phyloP scores from a whole-genome alignment of 2,113 vertebrate species.

The Hemicordylus capensis region DNA sequence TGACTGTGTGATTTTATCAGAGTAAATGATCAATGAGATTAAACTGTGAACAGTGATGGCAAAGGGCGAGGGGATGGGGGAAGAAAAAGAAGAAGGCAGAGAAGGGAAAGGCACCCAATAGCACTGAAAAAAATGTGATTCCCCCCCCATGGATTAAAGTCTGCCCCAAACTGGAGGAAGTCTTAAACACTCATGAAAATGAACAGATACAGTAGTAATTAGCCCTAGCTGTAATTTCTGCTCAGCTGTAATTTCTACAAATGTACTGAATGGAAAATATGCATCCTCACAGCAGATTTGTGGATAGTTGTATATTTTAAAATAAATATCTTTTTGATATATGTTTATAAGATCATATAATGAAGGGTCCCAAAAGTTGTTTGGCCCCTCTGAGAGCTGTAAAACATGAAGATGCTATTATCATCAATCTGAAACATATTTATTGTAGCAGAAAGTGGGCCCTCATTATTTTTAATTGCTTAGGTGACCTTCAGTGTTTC shows the following conservation, averaged over 20 bases:
- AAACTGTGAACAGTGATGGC: not conserved
- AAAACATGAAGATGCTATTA: not conserved
- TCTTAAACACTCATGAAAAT: not conserved
- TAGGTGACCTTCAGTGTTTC: not conserved
- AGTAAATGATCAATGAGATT: too few relatives aligned
- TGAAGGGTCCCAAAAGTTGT: not conserved
- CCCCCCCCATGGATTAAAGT: too few relatives aligned
- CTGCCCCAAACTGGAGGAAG: not conserved
- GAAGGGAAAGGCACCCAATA: not conserved
- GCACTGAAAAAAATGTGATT: not conserved
- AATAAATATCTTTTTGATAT: not conserved
- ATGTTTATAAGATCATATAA: not conserved
- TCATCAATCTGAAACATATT: constrained; percentile 1
- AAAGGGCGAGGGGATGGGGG: not conserved
- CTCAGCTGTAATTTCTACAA: not conserved
- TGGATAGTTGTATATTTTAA: not conserved
- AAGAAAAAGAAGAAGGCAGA: not conserved
- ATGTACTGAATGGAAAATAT: not conserved
- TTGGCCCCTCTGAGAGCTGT: not conserved
- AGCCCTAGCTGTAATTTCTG: not conserved
- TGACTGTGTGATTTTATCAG: too few relatives aligned
- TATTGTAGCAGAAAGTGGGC: not conserved
- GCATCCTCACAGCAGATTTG: not conserved
- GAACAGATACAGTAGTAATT: too few relatives aligned
- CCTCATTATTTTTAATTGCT: not conserved